Conservation (phyloP, 2,797 vertebrate genomes). For the Schizopygopsis pylzovi region DNA sequence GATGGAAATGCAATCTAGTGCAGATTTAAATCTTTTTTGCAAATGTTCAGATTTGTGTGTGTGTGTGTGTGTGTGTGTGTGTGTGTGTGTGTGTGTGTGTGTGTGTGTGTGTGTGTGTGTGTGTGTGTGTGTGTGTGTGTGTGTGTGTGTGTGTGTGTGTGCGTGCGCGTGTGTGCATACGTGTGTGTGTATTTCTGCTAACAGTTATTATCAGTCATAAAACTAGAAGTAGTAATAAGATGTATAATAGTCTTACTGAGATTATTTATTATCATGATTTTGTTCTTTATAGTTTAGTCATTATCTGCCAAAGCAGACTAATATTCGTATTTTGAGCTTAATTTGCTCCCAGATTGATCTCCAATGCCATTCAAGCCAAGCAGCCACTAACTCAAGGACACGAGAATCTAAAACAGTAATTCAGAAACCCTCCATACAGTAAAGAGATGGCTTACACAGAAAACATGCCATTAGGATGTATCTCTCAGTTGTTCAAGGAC, state of each 20-base stretch:
- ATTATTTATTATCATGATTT: slow-evolving; percentile 35
- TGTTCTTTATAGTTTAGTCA: slow-evolving; percentile 39
- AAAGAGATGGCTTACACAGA: not conserved
- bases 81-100: slow-evolving; percentile 39
- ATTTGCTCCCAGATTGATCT: slow-evolving; percentile 28
- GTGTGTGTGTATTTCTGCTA: slow-evolving; percentile 44
- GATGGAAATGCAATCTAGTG: slow-evolving; percentile 75
- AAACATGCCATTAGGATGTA: not conserved
- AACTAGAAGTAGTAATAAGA: slow-evolving; percentile 39
- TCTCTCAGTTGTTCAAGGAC: not conserved
- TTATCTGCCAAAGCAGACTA: slow-evolving; percentile 34
- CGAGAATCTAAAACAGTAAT: not conserved
- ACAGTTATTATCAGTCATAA: slow-evolving; percentile 40
- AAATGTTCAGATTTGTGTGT: slow-evolving; percentile 40
- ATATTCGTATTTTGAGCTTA: slow-evolving; percentile 23
- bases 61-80: slow-evolving; percentile 36
- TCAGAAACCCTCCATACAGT: slow-evolving; percentile 3
- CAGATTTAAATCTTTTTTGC: slow-evolving; percentile 64
- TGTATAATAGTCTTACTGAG: slow-evolving; percentile 25
- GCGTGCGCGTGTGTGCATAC: no score
- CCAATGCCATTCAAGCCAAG: not conserved
- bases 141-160: slow-evolving; percentile 28
- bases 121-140: not conserved
- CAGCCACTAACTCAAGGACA: slow-evolving; percentile 31
- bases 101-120: slow-evolving; percentile 44